Percentiles rank a stretch among this genome's conserved stretches.
Evolutionary conservation across 2,888 invertebrate genomes (phyloP).

Genomic region (Meiosimyza platycephala): DNA sequence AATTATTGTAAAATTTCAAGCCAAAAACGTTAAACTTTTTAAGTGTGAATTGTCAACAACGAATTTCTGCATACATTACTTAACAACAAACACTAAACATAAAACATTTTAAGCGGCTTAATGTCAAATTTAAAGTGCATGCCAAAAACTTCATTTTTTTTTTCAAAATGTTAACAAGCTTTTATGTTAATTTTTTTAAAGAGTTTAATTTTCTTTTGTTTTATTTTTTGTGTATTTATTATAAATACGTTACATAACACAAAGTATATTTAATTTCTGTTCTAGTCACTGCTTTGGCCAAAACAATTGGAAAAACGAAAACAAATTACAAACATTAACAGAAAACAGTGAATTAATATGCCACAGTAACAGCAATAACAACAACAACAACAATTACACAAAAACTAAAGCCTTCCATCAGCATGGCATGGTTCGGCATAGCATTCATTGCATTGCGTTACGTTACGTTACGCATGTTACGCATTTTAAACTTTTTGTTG

Average conservation of each 20-base stretch:
- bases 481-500: constrained; percentile 36
- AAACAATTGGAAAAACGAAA: neutral
- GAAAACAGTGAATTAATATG: neutral
- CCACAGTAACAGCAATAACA: no score
- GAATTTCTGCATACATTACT: no score
- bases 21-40: neutral
- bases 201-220: neutral
- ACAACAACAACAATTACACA: no score
- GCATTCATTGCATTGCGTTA: constrained; percentile 1
- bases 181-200: neutral
- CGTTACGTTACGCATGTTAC: constrained; percentile 34
- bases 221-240: neutral
- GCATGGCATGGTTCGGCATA: neutral
- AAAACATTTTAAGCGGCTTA: neutral
- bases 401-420: constrained; percentile 9
- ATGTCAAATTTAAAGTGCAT: neutral
- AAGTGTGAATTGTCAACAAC: no score
- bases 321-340: constrained; percentile 1
- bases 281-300: neutral
- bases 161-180: neutral
- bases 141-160: constrained; percentile 9
- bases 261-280: constrained; percentile 1
- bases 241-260: neutral
- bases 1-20: neutral
- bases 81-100: no score